Conservation (phyloP, 2,888 invertebrate genomes). For the Protonemura montana region DNA sequence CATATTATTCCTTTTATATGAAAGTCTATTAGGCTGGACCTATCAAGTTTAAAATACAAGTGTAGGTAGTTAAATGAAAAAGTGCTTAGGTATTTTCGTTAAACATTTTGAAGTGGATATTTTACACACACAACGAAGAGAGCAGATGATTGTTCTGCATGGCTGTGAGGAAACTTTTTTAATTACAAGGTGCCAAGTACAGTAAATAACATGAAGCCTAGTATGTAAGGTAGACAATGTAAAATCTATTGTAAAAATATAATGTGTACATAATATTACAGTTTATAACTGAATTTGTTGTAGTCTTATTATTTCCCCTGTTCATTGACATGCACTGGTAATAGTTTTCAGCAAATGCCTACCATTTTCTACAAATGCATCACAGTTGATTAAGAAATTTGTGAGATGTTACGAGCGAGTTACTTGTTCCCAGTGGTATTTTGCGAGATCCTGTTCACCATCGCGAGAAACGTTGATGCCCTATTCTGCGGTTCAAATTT, state of each 20-base stretch:
- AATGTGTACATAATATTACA: slow-evolving; percentile 26
- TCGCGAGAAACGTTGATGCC: too few species aligned
- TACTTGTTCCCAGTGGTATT: too few species aligned
- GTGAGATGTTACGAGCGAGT: too few species aligned
- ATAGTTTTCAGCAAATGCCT: too few species aligned
- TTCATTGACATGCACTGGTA: too few species aligned
- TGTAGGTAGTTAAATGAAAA: background rate
- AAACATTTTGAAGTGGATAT: slow-evolving; percentile 31
- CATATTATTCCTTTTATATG: slow-evolving; percentile 36
- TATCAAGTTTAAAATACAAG: slow-evolving; percentile 29
- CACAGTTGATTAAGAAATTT: too few species aligned
- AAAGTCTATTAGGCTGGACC: slow-evolving; percentile 42
- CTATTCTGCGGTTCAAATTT: too few species aligned
- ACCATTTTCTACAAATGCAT: too few species aligned
- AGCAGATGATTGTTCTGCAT: slow-evolving; percentile 54
- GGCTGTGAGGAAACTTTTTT: slow-evolving; percentile 58
- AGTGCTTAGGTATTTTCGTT: slow-evolving; percentile 19
- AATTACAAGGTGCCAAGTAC: slow-evolving; percentile 48
- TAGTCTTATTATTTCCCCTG: background rate
- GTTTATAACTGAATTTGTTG: slow-evolving; percentile 13
- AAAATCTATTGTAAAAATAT: slow-evolving; percentile 29
- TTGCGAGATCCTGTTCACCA: too few species aligned
- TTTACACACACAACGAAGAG: slow-evolving; percentile 41
- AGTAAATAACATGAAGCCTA: slow-evolving; percentile 31
- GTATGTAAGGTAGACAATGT: slow-evolving; percentile 35